phyloP scores from a whole-genome alignment of 1,140 invertebrate genomes.

The Scylla paramamosain region DNA sequence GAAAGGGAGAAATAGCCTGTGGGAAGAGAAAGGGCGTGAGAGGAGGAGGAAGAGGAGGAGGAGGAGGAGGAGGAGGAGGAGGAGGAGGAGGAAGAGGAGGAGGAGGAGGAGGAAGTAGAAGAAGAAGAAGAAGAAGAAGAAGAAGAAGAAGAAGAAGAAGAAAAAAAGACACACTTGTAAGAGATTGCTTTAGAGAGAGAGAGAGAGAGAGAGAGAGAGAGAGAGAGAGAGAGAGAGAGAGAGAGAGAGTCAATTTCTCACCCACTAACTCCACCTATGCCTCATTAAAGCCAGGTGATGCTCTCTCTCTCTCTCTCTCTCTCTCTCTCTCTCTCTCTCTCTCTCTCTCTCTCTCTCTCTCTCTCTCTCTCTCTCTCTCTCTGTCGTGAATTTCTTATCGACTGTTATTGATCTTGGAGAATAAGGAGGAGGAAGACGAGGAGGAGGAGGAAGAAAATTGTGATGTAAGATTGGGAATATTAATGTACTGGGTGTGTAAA shows the following conservation, averaged over 20 bases:
- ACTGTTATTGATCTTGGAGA: background rate
- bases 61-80: background rate
- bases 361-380: background rate
- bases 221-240: constrained; percentile 4
- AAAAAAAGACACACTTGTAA: background rate
- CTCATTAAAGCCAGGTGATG: background rate
- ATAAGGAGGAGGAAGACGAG: too few relatives aligned
- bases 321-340: background rate
- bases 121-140: background rate
- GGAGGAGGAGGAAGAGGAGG: background rate
- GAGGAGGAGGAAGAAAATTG: too few relatives aligned
- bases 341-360: background rate
- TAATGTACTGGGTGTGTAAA: too few relatives aligned
- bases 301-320: background rate
- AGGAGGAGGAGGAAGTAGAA: background rate
- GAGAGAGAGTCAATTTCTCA: background rate
- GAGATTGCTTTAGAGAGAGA: background rate
- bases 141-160: background rate
- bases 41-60: background rate
- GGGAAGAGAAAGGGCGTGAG: too few relatives aligned
- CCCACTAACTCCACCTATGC: too few relatives aligned
- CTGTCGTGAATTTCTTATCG: background rate
- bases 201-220: constrained; percentile 37
- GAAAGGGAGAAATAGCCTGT: too few relatives aligned
- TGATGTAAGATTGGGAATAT: too few relatives aligned